These are phyloP conservation scores for Columba guinea DNA, from an alignment of 2,797 vertebrate species.

Conservation along the genomic window DNA sequence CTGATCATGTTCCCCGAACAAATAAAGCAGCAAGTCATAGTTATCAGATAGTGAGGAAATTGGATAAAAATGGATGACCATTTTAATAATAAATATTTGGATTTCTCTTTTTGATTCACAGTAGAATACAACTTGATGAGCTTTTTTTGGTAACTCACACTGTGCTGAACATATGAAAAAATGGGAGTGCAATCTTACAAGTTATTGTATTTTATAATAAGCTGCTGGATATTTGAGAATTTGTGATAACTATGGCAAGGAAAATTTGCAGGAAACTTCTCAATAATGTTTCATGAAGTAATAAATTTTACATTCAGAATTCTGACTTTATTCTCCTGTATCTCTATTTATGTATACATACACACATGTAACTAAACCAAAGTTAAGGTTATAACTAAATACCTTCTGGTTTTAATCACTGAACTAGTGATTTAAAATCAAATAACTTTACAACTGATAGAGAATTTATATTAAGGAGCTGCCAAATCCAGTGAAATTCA, in stretches of 20 bases:
- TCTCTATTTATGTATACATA: background rate
- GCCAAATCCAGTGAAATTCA: background rate
- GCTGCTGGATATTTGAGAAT: background rate
- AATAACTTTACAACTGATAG: background rate
- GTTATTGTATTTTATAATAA: background rate
- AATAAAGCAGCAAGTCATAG: background rate
- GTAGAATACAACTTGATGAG: background rate
- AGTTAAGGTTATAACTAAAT: background rate
- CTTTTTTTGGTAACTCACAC: background rate
- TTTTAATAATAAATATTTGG: slow-evolving; percentile 15
- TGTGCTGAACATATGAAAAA: background rate
- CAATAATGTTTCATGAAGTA: background rate
- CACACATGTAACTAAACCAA: accelerated
- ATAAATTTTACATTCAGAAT: background rate
- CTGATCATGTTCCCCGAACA: background rate
- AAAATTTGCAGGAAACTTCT: background rate
- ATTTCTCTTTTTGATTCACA: background rate
- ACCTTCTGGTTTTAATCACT: background rate
- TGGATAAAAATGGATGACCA: background rate
- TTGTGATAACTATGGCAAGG: background rate
- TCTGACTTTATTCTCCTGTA: background rate
- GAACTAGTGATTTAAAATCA: background rate
- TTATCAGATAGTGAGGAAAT: slow-evolving; percentile 9
- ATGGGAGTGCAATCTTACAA: background rate
- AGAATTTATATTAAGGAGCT: background rate